Conservation (phyloP, 2,797 vertebrate genomes). For the Gymnocypris eckloni region DNA sequence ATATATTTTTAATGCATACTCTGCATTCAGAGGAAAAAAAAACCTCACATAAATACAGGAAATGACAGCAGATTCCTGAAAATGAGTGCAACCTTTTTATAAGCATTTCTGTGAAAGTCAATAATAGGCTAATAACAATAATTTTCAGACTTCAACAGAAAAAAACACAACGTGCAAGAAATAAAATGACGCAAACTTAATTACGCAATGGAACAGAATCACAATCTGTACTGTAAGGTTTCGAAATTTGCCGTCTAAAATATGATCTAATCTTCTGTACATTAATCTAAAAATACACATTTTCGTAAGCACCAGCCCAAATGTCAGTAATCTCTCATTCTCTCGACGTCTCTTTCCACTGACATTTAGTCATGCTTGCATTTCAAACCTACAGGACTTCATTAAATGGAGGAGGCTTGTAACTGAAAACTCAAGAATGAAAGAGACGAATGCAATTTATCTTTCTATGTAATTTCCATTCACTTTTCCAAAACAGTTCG, state of each 20-base stretch:
- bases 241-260: slow-evolving; percentile 59
- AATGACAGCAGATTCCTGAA: too few relatives aligned
- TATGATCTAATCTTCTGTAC: slow-evolving; percentile 45
- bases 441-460: slow-evolving; percentile 17
- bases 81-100: too few relatives aligned
- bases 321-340: slow-evolving; percentile 70
- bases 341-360: slow-evolving; percentile 72
- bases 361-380: slow-evolving; percentile 73
- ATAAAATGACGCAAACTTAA: neutral
- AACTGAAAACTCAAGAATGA: slow-evolving; percentile 8
- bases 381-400: slow-evolving; percentile 61
- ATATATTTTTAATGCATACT: too few relatives aligned
- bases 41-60: too few relatives aligned
- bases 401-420: slow-evolving; percentile 49
- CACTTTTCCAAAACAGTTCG: slow-evolving; percentile 15
- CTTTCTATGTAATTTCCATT: slow-evolving; percentile 29
- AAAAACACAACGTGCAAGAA: neutral
- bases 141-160: too few relatives aligned
- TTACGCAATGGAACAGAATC: slow-evolving; percentile 23
- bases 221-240: neutral
- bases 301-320: slow-evolving; percentile 65
- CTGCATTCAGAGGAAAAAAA: too few relatives aligned
- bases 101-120: too few relatives aligned
- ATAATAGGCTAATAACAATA: too few relatives aligned
- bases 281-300: slow-evolving; percentile 47